Base-by-base conservation (phyloP, 2,797 vertebrate genomes). In the Poeciliopsis presidionis region DNA sequence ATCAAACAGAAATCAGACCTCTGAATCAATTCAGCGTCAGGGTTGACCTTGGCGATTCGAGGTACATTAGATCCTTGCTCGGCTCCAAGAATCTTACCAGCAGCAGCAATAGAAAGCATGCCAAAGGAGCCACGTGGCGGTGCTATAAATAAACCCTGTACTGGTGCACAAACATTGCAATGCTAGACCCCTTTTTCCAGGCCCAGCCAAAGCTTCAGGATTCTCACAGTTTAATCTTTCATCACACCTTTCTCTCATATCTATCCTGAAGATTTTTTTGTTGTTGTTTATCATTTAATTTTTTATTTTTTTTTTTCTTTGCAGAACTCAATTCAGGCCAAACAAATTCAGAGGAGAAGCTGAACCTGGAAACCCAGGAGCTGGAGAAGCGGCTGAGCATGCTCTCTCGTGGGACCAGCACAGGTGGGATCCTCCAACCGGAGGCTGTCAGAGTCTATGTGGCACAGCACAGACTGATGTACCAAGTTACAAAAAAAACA, bases 331-430 rank as follows among this genome's bases (percentile, higher is more conserved):
- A 88, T 86, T 77, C 83, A 84, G 95, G 91, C 69, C 94, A 95
- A 45, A 88, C 91, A 1, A 89, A 92, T 69, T 89, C 89, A 22
- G 97, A 98, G 90, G 97, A 97, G 85, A 96, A 95, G 33, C 86
- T 96, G 87, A 95, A 96, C 84, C 96, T 97, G 5, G 98, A 98
- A 88, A 93, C 97, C 33, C 94, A 97, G 86, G 96, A 98, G 63
- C 92, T 99, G 92, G 97, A 98, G 93, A 97, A 97, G 77, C 94
- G 97, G 3, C 95, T 99, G 75, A 98, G 97, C 89, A 92, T 97
- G 81, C 96, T 98, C 0, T 97, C 97, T 12, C 96, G 97, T 79
- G 88, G 93, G 46, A 96, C 94, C 47, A 96, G 96, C 87, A 96
- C 96, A 97, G 97, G 98, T 99, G 28, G 47, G 47, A 73, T 39